Conservation (phyloP, 2,888 invertebrate species). For the Plebejus anna region DNA sequence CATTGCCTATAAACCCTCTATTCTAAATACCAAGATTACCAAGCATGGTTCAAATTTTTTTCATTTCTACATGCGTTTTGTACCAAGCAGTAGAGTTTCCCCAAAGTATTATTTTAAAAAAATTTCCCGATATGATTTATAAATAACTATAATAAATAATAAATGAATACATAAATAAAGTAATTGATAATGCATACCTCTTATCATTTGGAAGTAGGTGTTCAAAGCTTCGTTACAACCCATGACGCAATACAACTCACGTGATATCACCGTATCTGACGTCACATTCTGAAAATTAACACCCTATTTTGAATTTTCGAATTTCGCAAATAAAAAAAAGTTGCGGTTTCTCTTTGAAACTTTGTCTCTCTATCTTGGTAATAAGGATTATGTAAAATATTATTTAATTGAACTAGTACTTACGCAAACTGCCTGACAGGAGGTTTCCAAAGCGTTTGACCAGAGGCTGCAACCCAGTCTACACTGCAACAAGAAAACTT, state of each 20-base stretch:
- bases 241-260: constrained; percentile 88
- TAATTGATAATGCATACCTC: constrained; percentile 68
- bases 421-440: constrained; percentile 91
- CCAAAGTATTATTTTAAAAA: no score
- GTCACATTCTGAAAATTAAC: constrained; percentile 82
- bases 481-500: constrained; percentile 82
- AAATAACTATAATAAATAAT: background rate
- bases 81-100: background rate
- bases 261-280: constrained; percentile 82
- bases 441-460: constrained; percentile 86
- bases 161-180: background rate
- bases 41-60: background rate
- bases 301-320: background rate
- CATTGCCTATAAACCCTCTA: background rate
- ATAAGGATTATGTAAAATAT: no score
- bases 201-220: constrained; percentile 85
- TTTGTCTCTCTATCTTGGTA: no score
- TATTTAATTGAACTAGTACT: constrained; percentile 67
- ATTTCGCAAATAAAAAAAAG: background rate
- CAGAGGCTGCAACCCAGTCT: constrained; percentile 88
- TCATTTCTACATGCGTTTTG: background rate
- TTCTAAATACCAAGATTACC: no score
- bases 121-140: background rate
- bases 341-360: no score
- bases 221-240: constrained; percentile 91